Percentiles rank a stretch among this genome's conserved stretches.
Evolutionary conservation across 1,140 invertebrate species (phyloP).

Genomic region (Delia radicum): DNA sequence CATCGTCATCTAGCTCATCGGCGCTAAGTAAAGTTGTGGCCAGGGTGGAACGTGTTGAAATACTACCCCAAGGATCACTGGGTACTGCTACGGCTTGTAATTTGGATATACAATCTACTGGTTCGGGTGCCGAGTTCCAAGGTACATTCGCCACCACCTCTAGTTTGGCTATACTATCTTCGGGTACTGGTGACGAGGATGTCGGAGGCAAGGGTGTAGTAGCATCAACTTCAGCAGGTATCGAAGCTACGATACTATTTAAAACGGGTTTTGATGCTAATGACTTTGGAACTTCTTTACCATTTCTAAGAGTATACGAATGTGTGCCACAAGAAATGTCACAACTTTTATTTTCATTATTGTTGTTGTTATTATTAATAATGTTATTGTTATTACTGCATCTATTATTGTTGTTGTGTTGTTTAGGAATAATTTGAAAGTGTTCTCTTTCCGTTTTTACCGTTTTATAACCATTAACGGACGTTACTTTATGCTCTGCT

Average conservation of each 20-base stretch:
- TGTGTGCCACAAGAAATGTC: conserved; percentile 24
- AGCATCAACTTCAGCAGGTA: conserved; percentile 36
- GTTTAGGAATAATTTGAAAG: too few relatives aligned
- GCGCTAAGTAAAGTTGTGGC: conserved; percentile 58
- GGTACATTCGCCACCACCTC: conserved; percentile 51
- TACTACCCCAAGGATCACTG: conserved; percentile 58
- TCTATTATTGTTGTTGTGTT: too few relatives aligned
- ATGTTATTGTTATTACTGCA: conserved; percentile 25
- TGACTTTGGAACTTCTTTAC: conserved; percentile 48
- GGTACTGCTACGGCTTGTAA: conserved; percentile 60
- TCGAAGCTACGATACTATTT: background rate
- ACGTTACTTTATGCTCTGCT: conserved; percentile 35
- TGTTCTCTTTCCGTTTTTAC: too few relatives aligned
- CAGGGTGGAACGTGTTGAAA: conserved; percentile 56
- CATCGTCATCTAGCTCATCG: conserved; percentile 58
- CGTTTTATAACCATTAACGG: conserved; percentile 17
- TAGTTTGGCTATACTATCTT: conserved; percentile 59
- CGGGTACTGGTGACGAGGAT: conserved; percentile 45
- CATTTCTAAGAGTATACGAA: conserved; percentile 45
- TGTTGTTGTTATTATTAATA: conserved; percentile 17
- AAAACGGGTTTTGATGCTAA: background rate
- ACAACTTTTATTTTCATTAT: conserved; percentile 19
- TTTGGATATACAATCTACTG: conserved; percentile 54
- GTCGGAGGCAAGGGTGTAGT: conserved; percentile 45
- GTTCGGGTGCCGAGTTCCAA: conserved; percentile 41